Evolutionary conservation across 2,113 vertebrate genomes (phyloP).

Genomic region (Psephotus haematonotus): DNA sequence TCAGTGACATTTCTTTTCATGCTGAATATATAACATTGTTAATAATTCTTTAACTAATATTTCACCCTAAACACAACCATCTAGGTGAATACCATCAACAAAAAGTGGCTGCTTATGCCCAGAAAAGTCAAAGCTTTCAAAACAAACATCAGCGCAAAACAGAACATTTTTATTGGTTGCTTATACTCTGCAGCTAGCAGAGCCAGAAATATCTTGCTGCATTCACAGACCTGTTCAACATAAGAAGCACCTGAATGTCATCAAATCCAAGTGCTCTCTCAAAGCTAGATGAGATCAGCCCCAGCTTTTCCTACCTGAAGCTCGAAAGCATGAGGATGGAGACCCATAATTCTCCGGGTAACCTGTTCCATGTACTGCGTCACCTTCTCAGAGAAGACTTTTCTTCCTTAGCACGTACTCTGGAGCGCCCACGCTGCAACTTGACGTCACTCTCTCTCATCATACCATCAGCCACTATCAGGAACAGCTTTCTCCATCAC

Average conservation of each 20-base stretch:
- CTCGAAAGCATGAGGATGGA: not conserved
- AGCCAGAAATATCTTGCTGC: not conserved
- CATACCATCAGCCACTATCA: not conserved
- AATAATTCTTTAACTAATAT: not conserved
- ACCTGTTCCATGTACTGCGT: not conserved
- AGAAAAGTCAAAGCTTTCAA: not conserved
- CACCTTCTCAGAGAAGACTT: not conserved
- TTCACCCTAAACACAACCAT: not conserved
- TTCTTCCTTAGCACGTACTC: not conserved
- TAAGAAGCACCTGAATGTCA: not conserved
- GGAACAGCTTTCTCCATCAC: not conserved
- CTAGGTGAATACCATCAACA: not conserved
- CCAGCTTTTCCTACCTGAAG: not conserved
- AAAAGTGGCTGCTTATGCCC: not conserved
- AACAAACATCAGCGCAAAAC: not conserved
- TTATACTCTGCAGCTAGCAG: not conserved
- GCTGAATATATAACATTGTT: not conserved
- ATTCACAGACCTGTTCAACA: not conserved
- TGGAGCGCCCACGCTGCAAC: not conserved
- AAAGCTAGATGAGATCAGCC: not conserved
- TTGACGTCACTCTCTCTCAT: not conserved
- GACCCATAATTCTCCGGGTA: not conserved
- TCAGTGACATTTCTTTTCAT: slow-evolving; percentile 48
- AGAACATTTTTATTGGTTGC: not conserved
- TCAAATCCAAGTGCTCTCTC: not conserved